Evolutionary conservation across 2,113 vertebrate genomes (phyloP).

Genomic region (Tyto alba): DNA sequence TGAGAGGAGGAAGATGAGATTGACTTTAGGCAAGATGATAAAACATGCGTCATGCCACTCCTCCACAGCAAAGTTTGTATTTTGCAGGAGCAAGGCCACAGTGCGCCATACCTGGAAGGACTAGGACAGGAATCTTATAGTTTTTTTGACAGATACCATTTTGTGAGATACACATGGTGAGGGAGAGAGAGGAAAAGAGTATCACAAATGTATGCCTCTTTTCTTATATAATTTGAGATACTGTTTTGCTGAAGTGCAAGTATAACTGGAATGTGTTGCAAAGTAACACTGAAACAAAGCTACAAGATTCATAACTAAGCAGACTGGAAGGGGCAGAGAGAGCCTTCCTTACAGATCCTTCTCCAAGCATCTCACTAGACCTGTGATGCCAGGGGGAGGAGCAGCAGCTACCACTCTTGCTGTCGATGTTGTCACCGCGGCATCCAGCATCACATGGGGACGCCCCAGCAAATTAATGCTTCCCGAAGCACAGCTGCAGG

Average conservation of each 20-base stretch:
- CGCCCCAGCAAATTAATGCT: background rate
- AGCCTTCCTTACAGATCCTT: background rate
- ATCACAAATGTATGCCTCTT: accelerated
- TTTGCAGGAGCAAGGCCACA: background rate
- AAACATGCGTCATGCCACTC: background rate
- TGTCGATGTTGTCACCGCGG: background rate
- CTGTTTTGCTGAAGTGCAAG: background rate
- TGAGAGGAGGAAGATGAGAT: background rate
- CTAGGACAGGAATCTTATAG: background rate
- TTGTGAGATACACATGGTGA: background rate
- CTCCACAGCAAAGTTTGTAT: background rate
- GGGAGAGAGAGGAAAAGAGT: background rate
- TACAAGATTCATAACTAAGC: background rate
- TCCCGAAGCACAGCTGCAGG: background rate
- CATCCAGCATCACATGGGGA: background rate
- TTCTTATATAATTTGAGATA: background rate
- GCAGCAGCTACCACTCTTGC: background rate
- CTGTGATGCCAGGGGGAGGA: background rate
- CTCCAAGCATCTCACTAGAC: background rate
- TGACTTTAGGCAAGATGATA: background rate
- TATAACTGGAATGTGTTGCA: background rate
- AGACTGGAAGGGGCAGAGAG: background rate
- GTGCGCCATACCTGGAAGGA: background rate
- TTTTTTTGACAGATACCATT: background rate
- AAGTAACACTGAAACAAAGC: background rate